Conservation (phyloP, 2,888 invertebrate species). For the Conomelus anceps region DNA sequence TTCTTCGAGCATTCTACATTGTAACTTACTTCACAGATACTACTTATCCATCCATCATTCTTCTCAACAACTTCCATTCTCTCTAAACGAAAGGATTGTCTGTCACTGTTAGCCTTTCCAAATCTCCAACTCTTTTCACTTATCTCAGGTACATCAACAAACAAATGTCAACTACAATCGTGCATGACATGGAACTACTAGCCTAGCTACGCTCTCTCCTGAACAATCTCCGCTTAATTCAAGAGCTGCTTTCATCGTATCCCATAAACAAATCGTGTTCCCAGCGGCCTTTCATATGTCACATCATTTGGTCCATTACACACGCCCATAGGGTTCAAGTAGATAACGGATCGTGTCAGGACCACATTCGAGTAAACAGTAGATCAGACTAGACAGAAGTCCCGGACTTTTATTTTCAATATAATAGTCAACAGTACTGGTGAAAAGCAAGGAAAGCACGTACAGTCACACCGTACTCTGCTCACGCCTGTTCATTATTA, state of each 20-base stretch:
- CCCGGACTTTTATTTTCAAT: too few species aligned
- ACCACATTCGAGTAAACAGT: not conserved
- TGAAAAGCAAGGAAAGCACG: not conserved
- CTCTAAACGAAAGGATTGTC: not conserved
- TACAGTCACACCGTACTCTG: too few species aligned
- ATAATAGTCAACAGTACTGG: too few species aligned
- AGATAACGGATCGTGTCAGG: not conserved
- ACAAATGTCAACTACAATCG: not conserved
- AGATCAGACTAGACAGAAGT: not conserved
- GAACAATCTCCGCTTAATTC: not conserved
- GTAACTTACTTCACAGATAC: not conserved
- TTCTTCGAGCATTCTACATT: not conserved
- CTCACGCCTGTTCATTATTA: not conserved
- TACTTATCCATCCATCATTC: not conserved
- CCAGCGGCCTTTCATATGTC: too few species aligned
- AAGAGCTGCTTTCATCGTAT: not conserved
- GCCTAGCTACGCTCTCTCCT: not conserved
- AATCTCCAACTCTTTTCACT: not conserved
- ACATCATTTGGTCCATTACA: not conserved
- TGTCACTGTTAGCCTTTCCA: not conserved
- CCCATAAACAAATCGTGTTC: not conserved
- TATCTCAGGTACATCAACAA: not conserved
- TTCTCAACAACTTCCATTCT: not conserved
- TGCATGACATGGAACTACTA: not conserved
- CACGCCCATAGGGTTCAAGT: not conserved